These are phyloP conservation scores for Halictus ligatus DNA, from an alignment of 2,888 invertebrate genomes.

Conservation along the genomic window DNA sequence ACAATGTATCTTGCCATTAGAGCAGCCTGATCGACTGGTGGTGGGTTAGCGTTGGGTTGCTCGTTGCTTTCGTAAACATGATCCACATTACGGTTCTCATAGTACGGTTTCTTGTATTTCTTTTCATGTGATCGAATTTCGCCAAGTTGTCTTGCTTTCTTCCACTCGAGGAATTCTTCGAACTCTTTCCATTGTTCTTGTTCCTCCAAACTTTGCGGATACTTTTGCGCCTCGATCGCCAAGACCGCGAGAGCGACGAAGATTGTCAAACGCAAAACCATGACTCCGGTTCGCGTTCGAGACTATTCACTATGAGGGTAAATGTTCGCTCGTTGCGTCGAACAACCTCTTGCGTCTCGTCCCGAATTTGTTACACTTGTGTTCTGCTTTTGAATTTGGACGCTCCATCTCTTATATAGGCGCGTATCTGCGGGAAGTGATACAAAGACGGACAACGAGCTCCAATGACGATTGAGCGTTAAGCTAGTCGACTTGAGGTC, in stretches of 20 bases:
- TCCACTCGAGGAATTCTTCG: slow-evolving; percentile 66
- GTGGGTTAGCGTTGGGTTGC: slow-evolving; percentile 84
- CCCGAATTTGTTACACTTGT: slow-evolving; percentile 13
- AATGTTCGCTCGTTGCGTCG: background rate
- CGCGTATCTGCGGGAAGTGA: slow-evolving; percentile 20
- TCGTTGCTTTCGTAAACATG: slow-evolving; percentile 11
- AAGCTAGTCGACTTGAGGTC: slow-evolving; percentile 39
- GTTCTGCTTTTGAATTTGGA: slow-evolving; percentile 39
- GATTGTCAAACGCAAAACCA: slow-evolving; percentile 47
- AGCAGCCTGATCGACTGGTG: slow-evolving; percentile 87
- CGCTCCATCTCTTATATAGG: slow-evolving; percentile 47
- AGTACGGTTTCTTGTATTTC: slow-evolving; percentile 22
- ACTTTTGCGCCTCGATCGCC: slow-evolving; percentile 51
- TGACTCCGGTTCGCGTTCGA: slow-evolving; percentile 30
- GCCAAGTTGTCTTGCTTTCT: slow-evolving; percentile 36
- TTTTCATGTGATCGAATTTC: slow-evolving; percentile 1
- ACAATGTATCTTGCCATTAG: slow-evolving; percentile 90
- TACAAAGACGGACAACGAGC: slow-evolving; percentile 9
- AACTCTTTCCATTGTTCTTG: slow-evolving; percentile 66
- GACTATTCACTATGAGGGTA: slow-evolving; percentile 20
- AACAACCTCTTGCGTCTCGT: background rate
- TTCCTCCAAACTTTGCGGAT: slow-evolving; percentile 23
- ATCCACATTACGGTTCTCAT: slow-evolving; percentile 23
- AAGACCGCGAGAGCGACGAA: slow-evolving; percentile 46
- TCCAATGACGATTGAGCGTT: slow-evolving; percentile 48